A percentile compares a stretch with the other conserved stretches of the same genome.
These are phyloP conservation scores for Antennarius maculatus DNA, from an alignment of 2,797 vertebrate genomes.

Conservation along the genomic window DNA sequence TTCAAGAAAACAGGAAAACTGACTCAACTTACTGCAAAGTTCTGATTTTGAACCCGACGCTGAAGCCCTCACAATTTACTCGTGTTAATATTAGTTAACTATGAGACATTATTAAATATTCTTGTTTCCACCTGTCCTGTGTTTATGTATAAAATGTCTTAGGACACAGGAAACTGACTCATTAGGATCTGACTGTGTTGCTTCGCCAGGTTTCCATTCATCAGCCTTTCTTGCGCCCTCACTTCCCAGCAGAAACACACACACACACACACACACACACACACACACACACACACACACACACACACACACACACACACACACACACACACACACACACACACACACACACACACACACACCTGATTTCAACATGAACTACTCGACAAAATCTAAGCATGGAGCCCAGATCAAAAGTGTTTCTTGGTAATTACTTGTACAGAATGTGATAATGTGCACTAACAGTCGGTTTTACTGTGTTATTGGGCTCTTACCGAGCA, in stretches of 20 bases:
- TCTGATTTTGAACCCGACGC: constrained; percentile 5
- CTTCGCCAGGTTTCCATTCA: constrained; percentile 39
- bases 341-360: constrained; percentile 1
- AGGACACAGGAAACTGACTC: constrained; percentile 40
- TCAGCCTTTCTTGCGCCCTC: constrained; percentile 29
- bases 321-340: constrained; percentile 16
- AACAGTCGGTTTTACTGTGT: constrained; percentile 52
- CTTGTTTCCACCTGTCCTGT: constrained; percentile 28
- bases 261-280: constrained; percentile 4
- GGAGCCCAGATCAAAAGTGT: constrained; percentile 38
- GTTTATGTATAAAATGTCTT: constrained; percentile 17
- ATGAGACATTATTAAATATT: constrained; percentile 5
- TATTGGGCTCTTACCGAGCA: constrained; percentile 53
- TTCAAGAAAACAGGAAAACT: constrained; percentile 35
- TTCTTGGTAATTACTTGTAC: constrained; percentile 54
- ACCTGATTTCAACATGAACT: constrained; percentile 40
- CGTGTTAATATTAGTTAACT: constrained; percentile 13
- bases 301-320: constrained; percentile 2
- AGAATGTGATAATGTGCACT: constrained; percentile 48
- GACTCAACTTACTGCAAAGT: constrained; percentile 11
- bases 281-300: constrained; percentile 8
- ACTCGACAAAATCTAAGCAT: constrained; percentile 28
- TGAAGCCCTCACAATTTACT: background rate
- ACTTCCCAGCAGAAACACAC: constrained; percentile 35
- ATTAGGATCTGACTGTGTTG: constrained; percentile 26